A percentile compares a stretch with the other conserved stretches of the same genome.
phyloP scores from a whole-genome alignment of 2,888 invertebrate genomes.

The Drosophila phalerata region DNA sequence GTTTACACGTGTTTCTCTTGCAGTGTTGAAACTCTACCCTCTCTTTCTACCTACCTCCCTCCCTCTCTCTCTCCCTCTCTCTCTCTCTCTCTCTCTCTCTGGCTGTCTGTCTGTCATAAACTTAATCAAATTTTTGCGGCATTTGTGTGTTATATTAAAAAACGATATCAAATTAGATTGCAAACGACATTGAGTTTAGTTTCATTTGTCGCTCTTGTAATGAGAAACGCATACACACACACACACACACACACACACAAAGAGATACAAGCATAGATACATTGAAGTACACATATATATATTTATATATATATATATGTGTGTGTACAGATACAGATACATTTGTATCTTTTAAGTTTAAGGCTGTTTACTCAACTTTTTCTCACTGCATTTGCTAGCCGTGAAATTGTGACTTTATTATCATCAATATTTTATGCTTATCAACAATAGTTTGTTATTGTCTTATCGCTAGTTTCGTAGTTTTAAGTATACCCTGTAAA shows the following conservation, averaged over 20 bases:
- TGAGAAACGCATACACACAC: slow-evolving; percentile 2
- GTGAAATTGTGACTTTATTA: slow-evolving; percentile 20
- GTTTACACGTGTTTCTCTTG: slow-evolving; percentile 61
- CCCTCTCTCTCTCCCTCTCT: not conserved
- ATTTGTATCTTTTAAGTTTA: slow-evolving; percentile 3
- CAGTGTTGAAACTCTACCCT: not conserved
- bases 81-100: slow-evolving; percentile 3
- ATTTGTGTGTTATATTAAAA: slow-evolving; percentile 25
- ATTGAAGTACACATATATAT: not conserved
- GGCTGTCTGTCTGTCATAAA: slow-evolving; percentile 23
- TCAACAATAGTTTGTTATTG: slow-evolving; percentile 62
- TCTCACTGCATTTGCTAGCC: slow-evolving; percentile 28
- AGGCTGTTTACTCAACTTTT: slow-evolving; percentile 16
- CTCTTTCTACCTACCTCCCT: slow-evolving; percentile 1
- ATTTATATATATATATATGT: no score
- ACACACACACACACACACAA: not conserved
- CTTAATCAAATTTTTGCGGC: slow-evolving; percentile 47
- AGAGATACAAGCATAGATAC: not conserved
- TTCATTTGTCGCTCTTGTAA: slow-evolving; percentile 30
- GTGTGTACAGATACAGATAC: not conserved
- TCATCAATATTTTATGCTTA: slow-evolving; percentile 34
- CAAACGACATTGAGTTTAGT: slow-evolving; percentile 53
- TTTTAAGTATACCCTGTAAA: slow-evolving; percentile 15
- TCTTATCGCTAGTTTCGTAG: slow-evolving; percentile 64
- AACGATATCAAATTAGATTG: slow-evolving; percentile 58